Percentiles rank a stretch among this genome's conserved stretches.
Conservation (phyloP, 2,888 invertebrate genomes). For the Gordius sp. region DNA sequence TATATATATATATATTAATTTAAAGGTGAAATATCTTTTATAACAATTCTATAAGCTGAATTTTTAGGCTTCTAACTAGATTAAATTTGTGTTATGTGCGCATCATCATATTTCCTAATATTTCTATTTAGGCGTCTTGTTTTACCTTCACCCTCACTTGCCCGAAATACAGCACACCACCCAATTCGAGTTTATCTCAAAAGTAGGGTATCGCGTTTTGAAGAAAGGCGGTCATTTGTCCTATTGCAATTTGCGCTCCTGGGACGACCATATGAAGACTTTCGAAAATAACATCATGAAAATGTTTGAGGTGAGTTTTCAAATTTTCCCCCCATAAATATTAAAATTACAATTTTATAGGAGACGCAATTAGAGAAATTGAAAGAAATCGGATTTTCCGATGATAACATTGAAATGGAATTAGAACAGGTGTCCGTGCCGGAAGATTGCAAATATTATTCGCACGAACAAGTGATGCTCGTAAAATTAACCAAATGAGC, state of each 20-base stretch:
- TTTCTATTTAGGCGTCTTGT: no score
- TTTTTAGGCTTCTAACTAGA: no score
- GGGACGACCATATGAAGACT: background rate
- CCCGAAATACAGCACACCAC: background rate
- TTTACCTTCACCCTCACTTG: background rate
- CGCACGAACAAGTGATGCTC: constrained; percentile 13
- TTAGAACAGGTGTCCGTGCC: constrained; percentile 4
- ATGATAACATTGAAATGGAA: constrained; percentile 7
- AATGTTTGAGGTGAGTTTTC: background rate
- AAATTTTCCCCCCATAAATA: background rate
- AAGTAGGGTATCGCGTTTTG: background rate
- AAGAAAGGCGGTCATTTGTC: constrained; percentile 8
- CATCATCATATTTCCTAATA: no score
- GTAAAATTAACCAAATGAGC: constrained; percentile 6
- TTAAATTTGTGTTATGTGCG: no score
- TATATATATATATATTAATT: no score
- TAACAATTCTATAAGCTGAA: no score
- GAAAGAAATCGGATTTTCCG: constrained; percentile 3
- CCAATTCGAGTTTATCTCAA: background rate
- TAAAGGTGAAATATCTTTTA: no score
- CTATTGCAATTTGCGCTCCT: constrained; percentile 3
- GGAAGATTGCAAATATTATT: background rate
- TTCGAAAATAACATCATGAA: constrained; percentile 5
- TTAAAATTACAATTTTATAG: background rate
- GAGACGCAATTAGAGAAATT: background rate